A percentile compares a stretch with the other conserved stretches of the same genome.
Evolutionary conservation across 2,113 vertebrate genomes (phyloP).

Genomic region (Taurulus bubalis): DNA sequence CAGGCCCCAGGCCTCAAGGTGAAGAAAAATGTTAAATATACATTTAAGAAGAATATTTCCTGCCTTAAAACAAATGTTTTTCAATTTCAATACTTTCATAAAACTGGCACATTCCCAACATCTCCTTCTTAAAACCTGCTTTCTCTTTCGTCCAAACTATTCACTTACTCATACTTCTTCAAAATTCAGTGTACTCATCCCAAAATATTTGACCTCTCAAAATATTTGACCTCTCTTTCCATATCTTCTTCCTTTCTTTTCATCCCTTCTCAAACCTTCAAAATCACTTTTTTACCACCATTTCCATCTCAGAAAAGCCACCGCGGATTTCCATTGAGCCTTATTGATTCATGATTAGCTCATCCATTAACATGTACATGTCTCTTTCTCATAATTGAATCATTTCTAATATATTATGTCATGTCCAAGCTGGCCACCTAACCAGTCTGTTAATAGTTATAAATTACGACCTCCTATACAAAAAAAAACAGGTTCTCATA

Average conservation of each 20-base stretch:
- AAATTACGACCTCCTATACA: not conserved
- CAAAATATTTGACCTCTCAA: not conserved
- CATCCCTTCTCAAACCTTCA: conserved; percentile 48
- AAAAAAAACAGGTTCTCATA: not conserved
- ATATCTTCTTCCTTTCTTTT: conserved; percentile 11
- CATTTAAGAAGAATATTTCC: conserved; percentile 11
- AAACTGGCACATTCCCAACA: not conserved
- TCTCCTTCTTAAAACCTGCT: conserved; percentile 38
- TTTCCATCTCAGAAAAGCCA: not conserved
- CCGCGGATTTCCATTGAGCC: not conserved
- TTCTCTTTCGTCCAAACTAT: conserved; percentile 34
- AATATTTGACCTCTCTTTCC: not conserved
- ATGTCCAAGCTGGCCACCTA: not conserved
- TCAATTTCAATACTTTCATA: not conserved
- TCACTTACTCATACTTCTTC: not conserved
- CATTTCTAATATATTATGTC: not conserved
- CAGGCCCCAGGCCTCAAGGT: conserved; percentile 78
- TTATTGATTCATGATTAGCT: not conserved
- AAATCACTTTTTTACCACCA: conserved; percentile 43
- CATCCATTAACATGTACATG: conserved; percentile 12
- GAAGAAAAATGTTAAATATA: conserved; percentile 61
- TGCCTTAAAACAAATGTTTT: not conserved
- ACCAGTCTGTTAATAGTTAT: not conserved
- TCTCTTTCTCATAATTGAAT: not conserved
- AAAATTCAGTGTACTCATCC: not conserved